A percentile compares a stretch with the other conserved stretches of the same genome.
Evolutionary conservation across 1,140 invertebrate species (phyloP).

Genomic region (Neoseiulus cucumeris): DNA sequence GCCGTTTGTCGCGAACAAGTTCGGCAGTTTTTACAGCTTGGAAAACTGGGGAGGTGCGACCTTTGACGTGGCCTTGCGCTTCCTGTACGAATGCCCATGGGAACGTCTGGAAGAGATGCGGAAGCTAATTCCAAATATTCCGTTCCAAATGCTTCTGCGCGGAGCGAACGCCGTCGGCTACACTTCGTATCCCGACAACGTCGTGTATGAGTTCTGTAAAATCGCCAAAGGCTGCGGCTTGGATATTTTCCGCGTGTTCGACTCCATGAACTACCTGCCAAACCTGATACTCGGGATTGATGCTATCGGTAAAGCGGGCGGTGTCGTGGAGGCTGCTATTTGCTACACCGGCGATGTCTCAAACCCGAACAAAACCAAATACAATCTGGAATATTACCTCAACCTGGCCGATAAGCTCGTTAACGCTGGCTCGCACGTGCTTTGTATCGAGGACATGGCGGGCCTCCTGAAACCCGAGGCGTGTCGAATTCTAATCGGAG

Average conservation of each 20-base stretch:
- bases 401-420: slow-evolving; percentile 12
- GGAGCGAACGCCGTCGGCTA: slow-evolving; percentile 98
- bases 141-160: slow-evolving; percentile 94
- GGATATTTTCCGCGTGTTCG: slow-evolving; percentile 12
- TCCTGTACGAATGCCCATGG: slow-evolving; percentile 98
- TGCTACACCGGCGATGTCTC: slow-evolving; percentile 11
- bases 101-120: slow-evolving; percentile 79
- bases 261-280: slow-evolving; percentile 6
- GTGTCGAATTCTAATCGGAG: not conserved
- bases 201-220: slow-evolving; percentile 50
- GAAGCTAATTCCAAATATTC: slow-evolving; percentile 84
- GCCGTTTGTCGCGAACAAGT: slow-evolving; percentile 82
- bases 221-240: not conserved
- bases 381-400: slow-evolving; percentile 13
- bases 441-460: slow-evolving; percentile 13
- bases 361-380: slow-evolving; percentile 12
- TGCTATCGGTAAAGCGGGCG: slow-evolving; percentile 1
- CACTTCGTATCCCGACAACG: slow-evolving; percentile 97
- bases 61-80: slow-evolving; percentile 88
- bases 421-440: slow-evolving; percentile 11
- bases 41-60: slow-evolving; percentile 98
- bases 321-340: slow-evolving; percentile 9
- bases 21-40: slow-evolving; percentile 56
- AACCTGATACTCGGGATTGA: slow-evolving; percentile 3
- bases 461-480: slow-evolving; percentile 12